Evolutionary conservation across 2,888 invertebrate species (phyloP), one percentile per base, ranked within the genome.

Genomic region (Drosophila rubida): DNA sequence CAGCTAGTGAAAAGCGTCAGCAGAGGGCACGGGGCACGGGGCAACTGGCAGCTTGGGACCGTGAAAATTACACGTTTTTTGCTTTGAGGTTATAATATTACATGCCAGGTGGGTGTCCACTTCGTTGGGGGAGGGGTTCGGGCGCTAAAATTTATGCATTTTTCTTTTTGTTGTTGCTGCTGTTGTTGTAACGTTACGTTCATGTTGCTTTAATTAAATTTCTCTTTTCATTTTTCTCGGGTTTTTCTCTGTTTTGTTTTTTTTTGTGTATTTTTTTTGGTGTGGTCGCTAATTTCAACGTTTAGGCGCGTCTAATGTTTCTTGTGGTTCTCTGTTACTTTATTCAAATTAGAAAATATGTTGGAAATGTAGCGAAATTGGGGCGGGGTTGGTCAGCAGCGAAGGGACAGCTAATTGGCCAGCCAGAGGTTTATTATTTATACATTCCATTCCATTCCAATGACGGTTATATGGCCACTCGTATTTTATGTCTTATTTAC

Each of bases 201-300:
- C 55, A 76, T 71, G 78, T 65, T 78, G 78, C 87, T 84, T 84
- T 88, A 84, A 84, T 84, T 88, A 84, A 84, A 84, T 84, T 84
- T 84, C 84, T 88, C 80, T 71, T 69, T 76, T 50, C 30, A 49
- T 37, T 46, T 46, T 48, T 35, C 25, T 48, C 14, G 32, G 32
- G 32, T 32, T 32, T 30, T 9, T 30, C 11, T 23, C 23, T 49
- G 51, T 76, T 68, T 63, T 64, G 41, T 73, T 25, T 46, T 50
- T 50, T 37, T 60, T 49, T 53, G 30, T 53, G 39, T 27, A 22
- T 25, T 39, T 37, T 60, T 30, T 41, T 61, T 61, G 32, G 53
- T 51, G 62, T 42, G 74, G 73, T 73, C 65, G 87, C 80, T 85
- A 87, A 87, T 87, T 87, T 86, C 69, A 60, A 66, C 84, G 68